Percentiles rank a stretch among this genome's conserved stretches.
Conservation (phyloP, 2,888 invertebrate genomes). For the Parnassius smintheus region DNA sequence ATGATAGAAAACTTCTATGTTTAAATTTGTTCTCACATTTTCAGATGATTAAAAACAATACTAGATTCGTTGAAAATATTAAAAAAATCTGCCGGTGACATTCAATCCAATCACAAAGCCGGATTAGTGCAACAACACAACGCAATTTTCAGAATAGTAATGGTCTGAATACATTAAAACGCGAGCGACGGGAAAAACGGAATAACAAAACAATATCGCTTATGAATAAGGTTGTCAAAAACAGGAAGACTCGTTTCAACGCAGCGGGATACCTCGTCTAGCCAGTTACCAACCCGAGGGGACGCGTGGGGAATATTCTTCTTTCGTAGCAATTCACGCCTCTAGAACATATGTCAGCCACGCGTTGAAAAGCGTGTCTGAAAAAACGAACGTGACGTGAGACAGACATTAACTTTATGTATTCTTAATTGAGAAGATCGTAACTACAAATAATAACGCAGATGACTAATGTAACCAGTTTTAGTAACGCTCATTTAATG, state of each 20-base stretch:
- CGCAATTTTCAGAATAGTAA: conserved; percentile 25
- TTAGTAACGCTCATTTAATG: conserved; percentile 16
- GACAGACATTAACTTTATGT: conserved; percentile 35
- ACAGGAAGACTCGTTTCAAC: conserved; percentile 45
- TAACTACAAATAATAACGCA: conserved; percentile 21
- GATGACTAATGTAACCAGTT: conserved; percentile 26
- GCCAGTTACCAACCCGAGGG: conserved; percentile 43
- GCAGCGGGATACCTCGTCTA: conserved; percentile 44
- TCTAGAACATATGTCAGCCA: conserved; percentile 54
- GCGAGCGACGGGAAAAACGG: conserved; percentile 29
- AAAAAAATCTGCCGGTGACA: conserved; percentile 15
- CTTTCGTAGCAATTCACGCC: conserved; percentile 51
- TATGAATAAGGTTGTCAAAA: conserved; percentile 60
- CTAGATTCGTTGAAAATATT: background rate
- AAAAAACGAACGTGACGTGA: conserved; percentile 37
- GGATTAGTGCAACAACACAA: conserved; percentile 19
- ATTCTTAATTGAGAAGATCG: conserved; percentile 41
- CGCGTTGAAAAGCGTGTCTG: conserved; percentile 39
- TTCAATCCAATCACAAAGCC: conserved; percentile 20
- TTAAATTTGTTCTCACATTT: too few relatives aligned
- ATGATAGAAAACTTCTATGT: too few relatives aligned
- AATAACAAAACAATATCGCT: conserved; percentile 48
- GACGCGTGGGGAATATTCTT: conserved; percentile 35
- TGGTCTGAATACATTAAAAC: conserved; percentile 22
- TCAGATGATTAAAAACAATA: too few relatives aligned